Evolutionary conservation across 2,797 vertebrate species (phyloP).

Genomic region (Trematocara caparti): DNA sequence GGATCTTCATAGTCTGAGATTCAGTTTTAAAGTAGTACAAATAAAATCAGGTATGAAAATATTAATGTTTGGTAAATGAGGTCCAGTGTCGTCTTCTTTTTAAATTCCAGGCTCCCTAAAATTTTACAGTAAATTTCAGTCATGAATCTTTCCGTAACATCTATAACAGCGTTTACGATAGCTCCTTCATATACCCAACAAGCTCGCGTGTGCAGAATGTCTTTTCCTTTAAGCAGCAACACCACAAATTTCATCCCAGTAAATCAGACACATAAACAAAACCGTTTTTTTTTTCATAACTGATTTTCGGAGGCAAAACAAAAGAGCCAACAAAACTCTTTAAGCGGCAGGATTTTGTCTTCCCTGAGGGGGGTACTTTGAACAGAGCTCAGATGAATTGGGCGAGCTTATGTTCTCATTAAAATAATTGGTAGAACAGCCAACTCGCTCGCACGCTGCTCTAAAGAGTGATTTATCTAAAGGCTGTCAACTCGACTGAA

Average conservation of each 20-base stretch:
- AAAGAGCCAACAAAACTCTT: conserved; percentile 45
- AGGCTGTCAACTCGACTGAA: conserved; percentile 42
- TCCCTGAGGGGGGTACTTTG: conserved; percentile 50
- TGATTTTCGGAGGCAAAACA: conserved; percentile 34
- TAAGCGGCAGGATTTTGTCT: conserved; percentile 55
- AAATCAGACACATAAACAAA: conserved; percentile 50
- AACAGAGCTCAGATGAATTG: conserved; percentile 45
- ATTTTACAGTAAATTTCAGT: background rate
- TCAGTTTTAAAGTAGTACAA: background rate
- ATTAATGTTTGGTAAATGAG: background rate
- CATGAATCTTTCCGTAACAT: background rate
- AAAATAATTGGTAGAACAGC: conserved; percentile 63
- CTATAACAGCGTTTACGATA: background rate
- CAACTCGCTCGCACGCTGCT: conserved; percentile 30
- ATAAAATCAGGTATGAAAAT: background rate
- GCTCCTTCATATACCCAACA: background rate
- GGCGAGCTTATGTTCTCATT: conserved; percentile 62
- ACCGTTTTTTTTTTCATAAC: conserved; percentile 22
- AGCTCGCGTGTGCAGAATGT: background rate
- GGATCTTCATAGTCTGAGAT: background rate
- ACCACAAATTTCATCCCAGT: conserved; percentile 8
- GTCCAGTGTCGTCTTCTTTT: background rate
- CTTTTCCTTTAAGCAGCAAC: background rate
- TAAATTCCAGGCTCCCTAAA: background rate
- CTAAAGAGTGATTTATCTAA: conserved; percentile 47